These are phyloP conservation scores for Yasuhikotakia modesta DNA, from an alignment of 2,797 vertebrate genomes.

Conservation along the genomic window DNA sequence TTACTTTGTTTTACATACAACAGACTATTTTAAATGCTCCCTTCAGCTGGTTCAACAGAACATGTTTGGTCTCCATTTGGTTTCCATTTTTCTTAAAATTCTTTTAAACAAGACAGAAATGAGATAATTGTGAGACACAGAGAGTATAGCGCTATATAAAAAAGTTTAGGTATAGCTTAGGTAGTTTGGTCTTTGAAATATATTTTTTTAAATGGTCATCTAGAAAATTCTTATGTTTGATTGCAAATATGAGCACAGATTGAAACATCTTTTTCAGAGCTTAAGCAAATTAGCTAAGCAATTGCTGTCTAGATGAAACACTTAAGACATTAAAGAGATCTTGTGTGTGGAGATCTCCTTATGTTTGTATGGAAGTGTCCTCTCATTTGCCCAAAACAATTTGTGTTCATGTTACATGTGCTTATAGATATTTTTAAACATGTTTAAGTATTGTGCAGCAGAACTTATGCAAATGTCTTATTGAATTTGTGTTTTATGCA, in stretches of 20 bases:
- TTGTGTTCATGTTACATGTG: neutral
- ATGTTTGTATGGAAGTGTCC: neutral
- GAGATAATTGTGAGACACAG: neutral
- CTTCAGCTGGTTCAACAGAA: neutral
- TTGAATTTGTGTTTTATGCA: constrained; percentile 80
- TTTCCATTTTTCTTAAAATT: neutral
- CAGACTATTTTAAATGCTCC: too few relatives aligned
- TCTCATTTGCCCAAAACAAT: constrained; percentile 2
- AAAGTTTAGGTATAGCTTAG: neutral
- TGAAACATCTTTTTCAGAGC: too few relatives aligned
- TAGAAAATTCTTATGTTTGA: too few relatives aligned
- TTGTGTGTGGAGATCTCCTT: too few relatives aligned
- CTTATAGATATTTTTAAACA: constrained; percentile 15
- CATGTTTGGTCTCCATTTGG: neutral
- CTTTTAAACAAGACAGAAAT: neutral
- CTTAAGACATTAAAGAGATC: neutral
- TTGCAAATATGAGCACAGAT: too few relatives aligned
- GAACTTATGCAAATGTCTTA: constrained; percentile 79
- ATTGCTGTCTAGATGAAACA: neutral
- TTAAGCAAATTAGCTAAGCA: too few relatives aligned
- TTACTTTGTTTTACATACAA: constrained; percentile 4
- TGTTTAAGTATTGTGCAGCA: constrained; percentile 70
- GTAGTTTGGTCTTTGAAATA: neutral
- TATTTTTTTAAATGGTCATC: too few relatives aligned
- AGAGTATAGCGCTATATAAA: neutral